Base-by-base conservation (phyloP, 1,140 invertebrate genomes). In the Carposina sasakii region DNA sequence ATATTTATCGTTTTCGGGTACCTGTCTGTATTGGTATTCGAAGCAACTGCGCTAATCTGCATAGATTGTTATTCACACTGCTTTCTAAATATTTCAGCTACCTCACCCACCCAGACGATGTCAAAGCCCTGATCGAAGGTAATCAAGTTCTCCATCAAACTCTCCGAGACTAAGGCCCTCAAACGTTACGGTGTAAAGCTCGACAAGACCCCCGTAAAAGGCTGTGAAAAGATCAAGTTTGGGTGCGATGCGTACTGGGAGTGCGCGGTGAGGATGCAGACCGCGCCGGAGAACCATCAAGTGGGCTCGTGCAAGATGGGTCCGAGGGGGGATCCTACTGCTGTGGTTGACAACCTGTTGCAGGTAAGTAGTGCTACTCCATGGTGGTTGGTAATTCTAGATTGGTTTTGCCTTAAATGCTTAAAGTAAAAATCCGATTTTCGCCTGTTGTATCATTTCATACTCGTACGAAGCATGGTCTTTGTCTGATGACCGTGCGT, bases 281-380 rank as follows among this genome's bases (percentile, higher is more conserved):
- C 94, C 0, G 91, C 90, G 0, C 91, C 93, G 0, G 92, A 96
- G 75, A 95, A 95, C 67, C 94, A 96, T 79, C 94, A 95, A 73
- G 92, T 91, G 0, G 93, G 93, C 3, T 92, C 91, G 5, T 94
- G 92, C 70, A 91, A 89, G 76, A 95, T 96, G 93, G 93, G 93
- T 0, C 89, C 90, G 0, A 51, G 82, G 0, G 85, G 87, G 0
- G 93, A 94, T 70, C 86, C 87, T 0, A 64, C 83, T 10, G 89
- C 93, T 0, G 93, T 94, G 0, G 92, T 94, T 0, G 91, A 94
- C 66, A 86, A 89, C 28, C 78, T 91, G 53, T 73, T 94, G 0
- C 85, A 88, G 64, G 84, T 85, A 54, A 12, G 20, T 26, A 16
- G n/a, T n/a, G n/a, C n/a, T n/a, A n/a, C n/a, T n/a, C n/a, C n/a